phyloP scores from a whole-genome alignment of 2,113 vertebrate genomes.

The Oreochromis aureus region DNA sequence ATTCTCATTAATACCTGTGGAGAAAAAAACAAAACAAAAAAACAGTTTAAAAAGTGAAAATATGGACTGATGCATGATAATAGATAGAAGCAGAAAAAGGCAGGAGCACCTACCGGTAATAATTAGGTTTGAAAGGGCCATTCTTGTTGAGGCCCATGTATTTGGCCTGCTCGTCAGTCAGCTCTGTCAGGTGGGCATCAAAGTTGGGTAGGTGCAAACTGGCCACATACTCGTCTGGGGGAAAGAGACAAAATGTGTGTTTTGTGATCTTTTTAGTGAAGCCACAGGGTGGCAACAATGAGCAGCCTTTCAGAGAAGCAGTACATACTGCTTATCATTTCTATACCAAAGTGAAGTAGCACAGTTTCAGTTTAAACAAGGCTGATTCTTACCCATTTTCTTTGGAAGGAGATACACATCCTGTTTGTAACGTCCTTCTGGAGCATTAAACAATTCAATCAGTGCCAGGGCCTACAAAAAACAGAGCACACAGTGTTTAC shows the following conservation, averaged over 20 bases:
- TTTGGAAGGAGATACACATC: constrained; percentile 97
- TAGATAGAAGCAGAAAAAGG: background rate
- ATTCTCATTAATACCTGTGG: constrained; percentile 59
- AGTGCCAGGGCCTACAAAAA: constrained; percentile 84
- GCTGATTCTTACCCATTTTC: constrained; percentile 87
- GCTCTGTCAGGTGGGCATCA: constrained; percentile 93
- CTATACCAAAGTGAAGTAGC: background rate
- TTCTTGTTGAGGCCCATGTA: constrained; percentile 98
- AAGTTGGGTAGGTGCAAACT: constrained; percentile 95
- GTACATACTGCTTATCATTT: background rate
- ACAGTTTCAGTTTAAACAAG: background rate
- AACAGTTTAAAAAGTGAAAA: background rate
- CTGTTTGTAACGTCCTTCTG: constrained; percentile 95
- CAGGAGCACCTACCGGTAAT: constrained; percentile 80
- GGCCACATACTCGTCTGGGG: constrained; percentile 93
- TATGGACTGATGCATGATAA: background rate
- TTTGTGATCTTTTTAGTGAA: background rate
- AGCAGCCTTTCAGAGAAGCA: background rate
- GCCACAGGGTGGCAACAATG: constrained; percentile 20
- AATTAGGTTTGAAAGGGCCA: constrained; percentile 98
- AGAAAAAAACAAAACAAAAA: background rate
- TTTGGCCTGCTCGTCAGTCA: constrained; percentile 94
- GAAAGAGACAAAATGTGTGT: background rate
- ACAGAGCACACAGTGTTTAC: background rate
- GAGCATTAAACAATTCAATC: constrained; percentile 95